phyloP scores from a whole-genome alignment of 2,113 vertebrate species.

The Rhinolophus ferrumequinum region DNA sequence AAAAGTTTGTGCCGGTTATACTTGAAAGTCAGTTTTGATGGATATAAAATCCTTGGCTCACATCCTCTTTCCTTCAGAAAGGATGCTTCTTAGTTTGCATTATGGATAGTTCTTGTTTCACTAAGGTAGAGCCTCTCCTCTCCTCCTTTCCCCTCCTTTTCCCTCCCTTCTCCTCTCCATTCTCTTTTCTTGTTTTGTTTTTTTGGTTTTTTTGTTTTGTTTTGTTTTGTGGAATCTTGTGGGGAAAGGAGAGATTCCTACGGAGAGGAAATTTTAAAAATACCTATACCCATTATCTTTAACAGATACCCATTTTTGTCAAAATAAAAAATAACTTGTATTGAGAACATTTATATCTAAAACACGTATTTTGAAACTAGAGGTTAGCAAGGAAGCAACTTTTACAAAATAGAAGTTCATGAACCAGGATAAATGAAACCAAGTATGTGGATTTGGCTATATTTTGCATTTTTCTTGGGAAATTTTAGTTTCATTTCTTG shows the following conservation, averaged over 20 bases:
- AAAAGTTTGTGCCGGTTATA: background rate
- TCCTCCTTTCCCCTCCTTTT: background rate
- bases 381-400: background rate
- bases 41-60: conserved; percentile 11
- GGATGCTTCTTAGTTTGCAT: background rate
- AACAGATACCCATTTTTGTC: conserved; percentile 13
- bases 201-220: background rate
- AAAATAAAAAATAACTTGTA: conserved; percentile 13
- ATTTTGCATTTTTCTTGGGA: conserved; percentile 77
- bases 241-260: background rate
- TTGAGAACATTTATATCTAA: conserved; percentile 5
- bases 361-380: conserved; percentile 42
- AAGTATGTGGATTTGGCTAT: conserved; percentile 75
- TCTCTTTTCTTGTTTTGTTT: background rate
- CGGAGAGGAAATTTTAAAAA: conserved; percentile 29
- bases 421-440: conserved; percentile 76
- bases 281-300: background rate
- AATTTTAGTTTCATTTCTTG: conserved; percentile 71
- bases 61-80: background rate
- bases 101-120: conserved; percentile 23
- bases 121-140: background rate
- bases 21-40: conserved; percentile 23
- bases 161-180: too few species aligned
- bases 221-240: background rate
- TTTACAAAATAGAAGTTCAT: conserved; percentile 53